Evolutionary conservation across 2,888 invertebrate genomes (phyloP), one percentile per base, ranked within the genome.

Genomic region (Tetranychus piercei): DNA sequence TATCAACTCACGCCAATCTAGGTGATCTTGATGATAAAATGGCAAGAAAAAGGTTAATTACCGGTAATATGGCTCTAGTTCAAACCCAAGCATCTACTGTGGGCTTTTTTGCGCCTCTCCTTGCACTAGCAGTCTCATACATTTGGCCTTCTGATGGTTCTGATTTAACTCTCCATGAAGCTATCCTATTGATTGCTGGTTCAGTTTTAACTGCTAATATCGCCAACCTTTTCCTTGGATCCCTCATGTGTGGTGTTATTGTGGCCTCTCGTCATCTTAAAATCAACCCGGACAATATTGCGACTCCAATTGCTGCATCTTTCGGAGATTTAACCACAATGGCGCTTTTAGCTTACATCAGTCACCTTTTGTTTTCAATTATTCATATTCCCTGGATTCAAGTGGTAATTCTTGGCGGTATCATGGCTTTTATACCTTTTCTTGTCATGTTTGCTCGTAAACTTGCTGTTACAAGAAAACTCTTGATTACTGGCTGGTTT

Each of bases 401-500:
- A 76, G 82, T 86, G 8, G 87, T 91, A 80, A 87, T 89, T 77
- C 81, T 86, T 75, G 18, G 18, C 22, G 81, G 86, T 80, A 89
- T 89, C 79, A 83, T 91, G 74, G 79, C 88, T 71, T 84, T 90
- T 72, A 88, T 90, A 72, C 94, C 94, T 5, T 80, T 92, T 71
- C 92, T 91, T 89, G 88, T 89, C 22, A 88, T 88, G 81, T 84
- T 91, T 77, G 90, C 93, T 71, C 87, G 88, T 80, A 87, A 87
- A 80, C 92, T 94, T 85, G 86, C 88, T 77, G 89, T 89, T 80
- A 91, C 92, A 43, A 86, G 86, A 80, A 88, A 90, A 83, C 91
- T 93, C 45, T 85, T 94, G 74, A 22, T 72, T 7, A 88, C 88
- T 83, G 93, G 94, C 20, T 94, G 94, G 94, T 88, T 88, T 67